These are phyloP conservation scores for Zoanthus gigantus DNA, from an alignment of 92 coral and sea anemone species.

Conservation along the genomic window DNA sequence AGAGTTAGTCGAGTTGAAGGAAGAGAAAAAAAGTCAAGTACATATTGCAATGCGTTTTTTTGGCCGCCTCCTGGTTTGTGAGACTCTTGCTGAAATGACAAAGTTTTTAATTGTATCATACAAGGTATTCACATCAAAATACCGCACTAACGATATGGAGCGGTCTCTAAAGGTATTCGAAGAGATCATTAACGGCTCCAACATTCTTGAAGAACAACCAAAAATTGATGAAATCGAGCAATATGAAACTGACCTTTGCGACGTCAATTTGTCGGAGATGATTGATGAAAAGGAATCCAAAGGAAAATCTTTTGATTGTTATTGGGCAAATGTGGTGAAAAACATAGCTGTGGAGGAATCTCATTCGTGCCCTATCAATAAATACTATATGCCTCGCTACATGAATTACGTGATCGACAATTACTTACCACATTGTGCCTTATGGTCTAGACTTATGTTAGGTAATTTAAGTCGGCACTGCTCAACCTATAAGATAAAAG, in stretches of 20 bases:
- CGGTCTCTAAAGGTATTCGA: background rate
- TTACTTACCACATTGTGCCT: slow-evolving; percentile 18
- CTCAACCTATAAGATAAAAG: background rate
- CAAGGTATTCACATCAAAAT: background rate
- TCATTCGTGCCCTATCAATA: too few species aligned
- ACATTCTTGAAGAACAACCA: background rate
- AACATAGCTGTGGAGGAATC: background rate
- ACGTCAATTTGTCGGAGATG: background rate
- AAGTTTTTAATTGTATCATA: background rate
- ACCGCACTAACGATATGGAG: background rate
- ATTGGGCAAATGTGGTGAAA: background rate
- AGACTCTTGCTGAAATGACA: slow-evolving; percentile 3
- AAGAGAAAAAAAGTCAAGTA: slow-evolving; percentile 18
- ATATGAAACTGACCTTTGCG: background rate
- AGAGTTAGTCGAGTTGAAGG: background rate
- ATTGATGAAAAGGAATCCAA: background rate
- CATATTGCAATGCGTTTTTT: too few species aligned
- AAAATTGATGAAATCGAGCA: background rate
- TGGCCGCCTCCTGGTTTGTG: slow-evolving; percentile 34
- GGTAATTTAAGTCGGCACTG: slow-evolving; percentile 38
- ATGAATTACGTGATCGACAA: slow-evolving; percentile 9
- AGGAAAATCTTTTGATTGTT: too few species aligned
- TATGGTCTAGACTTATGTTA: slow-evolving; percentile 37
- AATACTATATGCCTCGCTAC: too few species aligned
- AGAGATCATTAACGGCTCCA: background rate